Base-by-base conservation (phyloP, 2,113 vertebrate genomes). In the Catharus minimus region DNA sequence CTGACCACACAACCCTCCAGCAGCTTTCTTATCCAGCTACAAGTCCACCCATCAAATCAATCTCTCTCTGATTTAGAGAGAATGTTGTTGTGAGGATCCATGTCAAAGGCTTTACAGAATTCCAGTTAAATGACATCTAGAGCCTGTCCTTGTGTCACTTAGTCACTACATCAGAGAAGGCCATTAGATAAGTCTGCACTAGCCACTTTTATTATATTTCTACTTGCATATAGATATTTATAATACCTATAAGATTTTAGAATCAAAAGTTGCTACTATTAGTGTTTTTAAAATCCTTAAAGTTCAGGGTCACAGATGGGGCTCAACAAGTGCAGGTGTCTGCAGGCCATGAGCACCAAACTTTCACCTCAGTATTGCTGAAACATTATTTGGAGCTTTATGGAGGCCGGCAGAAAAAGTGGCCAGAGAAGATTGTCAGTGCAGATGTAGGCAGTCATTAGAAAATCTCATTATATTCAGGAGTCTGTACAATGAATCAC, bases 401-500 rank as follows among this genome's bases (percentile, higher is more conserved):
- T 26, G 60, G 36, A 74, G 79, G 78, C 67, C 78, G 23, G 41
- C n/a, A 82, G 88, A 86, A 64, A 52, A 74, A 88, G 64, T 24
- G 44, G 64, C 33, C 90, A 77, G 76, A 84, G 74, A 60, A 62
- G 47, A 71, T 3, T 95, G 89, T 30, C 76, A 75, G 65, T 36
- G 86, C 82, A 83, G 74, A 93, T 81, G 85, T 66, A 90, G 88
- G 64, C 64, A 89, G 75, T 87, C 89, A 79, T 94, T 90, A 93
- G 47, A 93, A 93, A 91, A 92, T 91, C 92, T 95, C 94, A 93
- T 96, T 96, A 89, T 92, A 82, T 81, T 67, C 91, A 73, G 84
- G 66, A 87, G n/a, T 69, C 92, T 77, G 30, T 62, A 82, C 84
- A 89, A 87, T 89, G 95, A 87, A 92, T 92, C 85, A 88, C 72